Conservation (phyloP, 2,888 invertebrate genomes). For the Limnephilus rhombicus region DNA sequence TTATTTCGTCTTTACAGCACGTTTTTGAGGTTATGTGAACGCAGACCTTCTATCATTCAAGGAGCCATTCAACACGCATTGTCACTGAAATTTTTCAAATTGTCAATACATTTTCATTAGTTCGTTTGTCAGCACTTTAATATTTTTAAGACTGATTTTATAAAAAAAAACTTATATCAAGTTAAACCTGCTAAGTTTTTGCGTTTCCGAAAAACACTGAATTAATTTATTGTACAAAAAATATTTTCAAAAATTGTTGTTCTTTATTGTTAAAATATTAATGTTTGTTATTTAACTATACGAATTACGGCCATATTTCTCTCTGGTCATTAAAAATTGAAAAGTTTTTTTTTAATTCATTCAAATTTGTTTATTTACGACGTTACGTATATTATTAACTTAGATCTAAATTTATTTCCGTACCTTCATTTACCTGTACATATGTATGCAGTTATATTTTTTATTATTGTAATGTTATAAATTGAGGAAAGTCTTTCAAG, state of each 20-base stretch:
- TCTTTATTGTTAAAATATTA: slow-evolving; percentile 26
- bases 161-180: background rate
- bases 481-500: background rate
- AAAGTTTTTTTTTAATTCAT: background rate
- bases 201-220: background rate
- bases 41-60: background rate
- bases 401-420: background rate
- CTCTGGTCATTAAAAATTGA: slow-evolving; percentile 39
- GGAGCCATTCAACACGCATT: background rate
- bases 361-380: background rate
- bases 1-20: background rate
- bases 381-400: background rate
- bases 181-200: background rate
- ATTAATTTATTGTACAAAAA: slow-evolving; percentile 3
- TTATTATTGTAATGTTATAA: background rate
- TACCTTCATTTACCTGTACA: background rate
- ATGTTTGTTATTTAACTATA: slow-evolving; percentile 22
- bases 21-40: background rate
- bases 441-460: background rate
- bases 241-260: slow-evolving; percentile 23
- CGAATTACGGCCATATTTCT: slow-evolving; percentile 21
- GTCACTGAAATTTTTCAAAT: background rate
- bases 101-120: background rate
- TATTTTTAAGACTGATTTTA: background rate
- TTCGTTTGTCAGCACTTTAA: background rate